Base-by-base conservation (phyloP, 2,888 invertebrate genomes). In the Pachymerium ferrugineum region DNA sequence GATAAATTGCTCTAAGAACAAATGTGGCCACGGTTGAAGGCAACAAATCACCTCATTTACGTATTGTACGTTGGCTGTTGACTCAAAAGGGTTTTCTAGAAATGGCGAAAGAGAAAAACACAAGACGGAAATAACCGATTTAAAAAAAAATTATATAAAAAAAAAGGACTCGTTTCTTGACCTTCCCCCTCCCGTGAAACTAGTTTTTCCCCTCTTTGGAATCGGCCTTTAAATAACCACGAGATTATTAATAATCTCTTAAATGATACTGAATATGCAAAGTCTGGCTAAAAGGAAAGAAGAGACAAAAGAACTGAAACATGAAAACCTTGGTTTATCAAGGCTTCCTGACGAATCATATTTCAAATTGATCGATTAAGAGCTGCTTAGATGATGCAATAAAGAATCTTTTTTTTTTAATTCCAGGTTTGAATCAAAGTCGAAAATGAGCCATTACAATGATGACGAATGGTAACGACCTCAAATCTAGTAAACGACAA, bases 401-500 rank as follows among this genome's bases (percentile, higher is more conserved):
- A n/a, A n/a, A n/a, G n/a, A n/a, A n/a, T n/a, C n/a, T n/a, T n/a
- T n/a, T n/a, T n/a, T n/a, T n/a, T n/a, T n/a, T n/a, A n/a, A n/a
- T 54, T 54, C 16, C 6, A 54, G 22, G 22, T 54, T n/a, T n/a
- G n/a, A n/a, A n/a, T 10, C 19, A 54, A 54, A 54, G 47, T 54
- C 10, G 19, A 54, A 54, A 54, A 54, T 54, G 16, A n/a, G 19
- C 47, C 47, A 54, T 54, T 22, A 54, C 47, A 16, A 8, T 54
- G 47, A 22, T 22, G 47, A 22, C 19, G 22, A 54, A 54, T 22
- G 47, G 47, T 54, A 54, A 54, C 47, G 47, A 54, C 47, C 47
- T 54, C 47, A 54, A 54, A 54, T 54, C 47, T 54, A 54, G 19
- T 54, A 54, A 54, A 54, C 47, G 47, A 54, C 47, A 54, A n/a